Percentiles rank a stretch among this genome's conserved stretches.
Conservation (phyloP, 2,113 vertebrate species). For the Picathartes gymnocephalus region DNA sequence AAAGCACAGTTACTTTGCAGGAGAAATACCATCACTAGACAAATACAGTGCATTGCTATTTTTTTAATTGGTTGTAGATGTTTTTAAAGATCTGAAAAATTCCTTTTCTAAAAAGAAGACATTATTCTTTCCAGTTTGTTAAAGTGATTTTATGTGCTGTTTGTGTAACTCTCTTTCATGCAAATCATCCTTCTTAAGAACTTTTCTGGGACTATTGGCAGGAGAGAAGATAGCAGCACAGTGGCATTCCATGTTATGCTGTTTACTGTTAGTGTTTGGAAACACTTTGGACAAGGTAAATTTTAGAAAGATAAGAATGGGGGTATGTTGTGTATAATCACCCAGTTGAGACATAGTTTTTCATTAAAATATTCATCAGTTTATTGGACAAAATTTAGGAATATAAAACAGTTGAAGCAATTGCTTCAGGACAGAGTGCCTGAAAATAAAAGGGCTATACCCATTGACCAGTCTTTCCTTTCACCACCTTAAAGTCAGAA, state of each 20-base stretch:
- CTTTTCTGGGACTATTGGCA: background rate
- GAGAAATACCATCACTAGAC: constrained; percentile 11
- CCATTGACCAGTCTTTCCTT: background rate
- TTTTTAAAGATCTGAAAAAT: constrained; percentile 12
- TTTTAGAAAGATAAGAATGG: background rate
- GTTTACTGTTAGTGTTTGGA: background rate
- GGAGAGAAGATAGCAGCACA: background rate
- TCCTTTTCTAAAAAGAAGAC: background rate
- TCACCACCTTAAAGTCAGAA: background rate
- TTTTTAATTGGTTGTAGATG: background rate
- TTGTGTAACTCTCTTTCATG: background rate
- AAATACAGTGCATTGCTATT: background rate
- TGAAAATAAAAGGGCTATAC: background rate
- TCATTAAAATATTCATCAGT: background rate
- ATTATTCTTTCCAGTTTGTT: background rate
- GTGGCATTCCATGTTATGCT: background rate
- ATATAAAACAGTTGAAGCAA: background rate
- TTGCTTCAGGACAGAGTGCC: background rate
- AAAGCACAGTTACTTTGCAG: constrained; percentile 59
- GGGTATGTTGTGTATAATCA: background rate
- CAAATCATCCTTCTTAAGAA: background rate
- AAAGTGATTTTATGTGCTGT: background rate
- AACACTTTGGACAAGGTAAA: background rate
- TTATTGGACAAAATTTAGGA: background rate
- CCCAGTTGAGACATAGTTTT: background rate